Percentiles rank a stretch among this genome's conserved stretches.
Evolutionary conservation across 2,797 vertebrate species (phyloP).

Genomic region (Pangasius krempfi): DNA sequence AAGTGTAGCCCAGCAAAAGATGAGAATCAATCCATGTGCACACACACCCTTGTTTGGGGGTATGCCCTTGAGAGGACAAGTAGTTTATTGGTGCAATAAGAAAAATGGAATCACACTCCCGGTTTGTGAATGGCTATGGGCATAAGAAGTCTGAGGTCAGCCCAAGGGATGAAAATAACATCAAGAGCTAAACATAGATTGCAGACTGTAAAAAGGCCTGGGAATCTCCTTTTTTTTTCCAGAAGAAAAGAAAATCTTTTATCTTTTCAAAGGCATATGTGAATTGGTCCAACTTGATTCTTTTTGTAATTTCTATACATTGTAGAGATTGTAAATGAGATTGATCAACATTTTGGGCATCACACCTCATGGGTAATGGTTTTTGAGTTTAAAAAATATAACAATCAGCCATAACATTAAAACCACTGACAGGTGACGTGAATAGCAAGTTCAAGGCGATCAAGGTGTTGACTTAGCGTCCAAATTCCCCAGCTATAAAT

Average conservation of each 20-base stretch:
- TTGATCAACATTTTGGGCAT: background rate
- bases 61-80: conserved; percentile 60
- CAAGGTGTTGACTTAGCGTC: no score
- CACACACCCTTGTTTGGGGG: conserved; percentile 34
- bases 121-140: conserved; percentile 49
- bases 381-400: conserved; percentile 23
- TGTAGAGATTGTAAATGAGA: background rate
- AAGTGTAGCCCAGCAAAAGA: conserved; percentile 61
- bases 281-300: background rate
- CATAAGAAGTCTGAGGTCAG: conserved; percentile 32
- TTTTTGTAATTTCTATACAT: background rate
- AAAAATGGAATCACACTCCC: conserved; percentile 63
- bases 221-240: background rate
- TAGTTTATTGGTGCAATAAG: conserved; percentile 57
- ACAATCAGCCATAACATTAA: no score
- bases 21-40: conserved; percentile 63
- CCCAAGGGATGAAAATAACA: conserved; percentile 28
- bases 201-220: background rate
- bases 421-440: no score
- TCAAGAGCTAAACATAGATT: conserved; percentile 20
- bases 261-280: background rate
- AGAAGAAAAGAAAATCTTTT: background rate
- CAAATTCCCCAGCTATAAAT: no score
- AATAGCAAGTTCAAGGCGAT: no score
- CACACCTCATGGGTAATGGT: background rate